These are phyloP conservation scores for Zaprionus davidi DNA, from an alignment of 1,140 invertebrate genomes.

Conservation along the genomic window DNA sequence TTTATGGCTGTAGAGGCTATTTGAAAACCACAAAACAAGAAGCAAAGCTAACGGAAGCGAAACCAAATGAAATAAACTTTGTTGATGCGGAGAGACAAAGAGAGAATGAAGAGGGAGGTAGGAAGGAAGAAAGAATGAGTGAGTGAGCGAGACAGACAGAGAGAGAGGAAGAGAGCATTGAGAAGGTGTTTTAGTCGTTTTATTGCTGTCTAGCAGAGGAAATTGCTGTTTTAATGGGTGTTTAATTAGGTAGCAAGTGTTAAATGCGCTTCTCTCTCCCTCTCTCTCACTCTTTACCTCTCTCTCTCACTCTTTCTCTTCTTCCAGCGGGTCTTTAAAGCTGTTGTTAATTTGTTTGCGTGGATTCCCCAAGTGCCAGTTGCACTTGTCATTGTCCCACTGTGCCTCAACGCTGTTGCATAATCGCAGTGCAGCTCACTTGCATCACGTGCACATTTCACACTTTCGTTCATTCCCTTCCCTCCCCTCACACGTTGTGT, in stretches of 20 bases:
- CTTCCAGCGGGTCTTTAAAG: neutral
- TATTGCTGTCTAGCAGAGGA: conserved; percentile 32
- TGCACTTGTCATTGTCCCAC: conserved; percentile 28
- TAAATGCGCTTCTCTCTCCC: conserved; percentile 12
- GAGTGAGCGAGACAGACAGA: neutral
- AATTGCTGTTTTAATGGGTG: conserved; percentile 53
- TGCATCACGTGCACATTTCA: conserved; percentile 57
- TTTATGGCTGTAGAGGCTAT: neutral
- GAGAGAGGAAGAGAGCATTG: neutral
- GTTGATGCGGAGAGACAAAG: neutral
- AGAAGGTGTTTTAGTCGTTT: conserved; percentile 14
- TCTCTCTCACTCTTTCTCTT: neutral
- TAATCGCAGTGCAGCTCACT: conserved; percentile 48
- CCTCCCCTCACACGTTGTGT: conserved; percentile 7
- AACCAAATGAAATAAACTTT: conserved; percentile 33
- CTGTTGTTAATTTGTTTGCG: conserved; percentile 15
- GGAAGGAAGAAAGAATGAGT: neutral
- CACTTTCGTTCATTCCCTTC: conserved; percentile 11
- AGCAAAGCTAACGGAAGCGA: conserved; percentile 28
- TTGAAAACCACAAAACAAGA: conserved; percentile 24
- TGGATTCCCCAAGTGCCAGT: neutral
- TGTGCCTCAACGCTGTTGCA: conserved; percentile 52
- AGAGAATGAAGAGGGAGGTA: neutral
- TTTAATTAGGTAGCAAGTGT: conserved; percentile 60
- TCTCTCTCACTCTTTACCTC: neutral